Percentiles rank a stretch among this genome's conserved stretches.
These are phyloP conservation scores for Megaceryle maxima DNA, from an alignment of 2,113 vertebrate genomes.

Conservation along the genomic window DNA sequence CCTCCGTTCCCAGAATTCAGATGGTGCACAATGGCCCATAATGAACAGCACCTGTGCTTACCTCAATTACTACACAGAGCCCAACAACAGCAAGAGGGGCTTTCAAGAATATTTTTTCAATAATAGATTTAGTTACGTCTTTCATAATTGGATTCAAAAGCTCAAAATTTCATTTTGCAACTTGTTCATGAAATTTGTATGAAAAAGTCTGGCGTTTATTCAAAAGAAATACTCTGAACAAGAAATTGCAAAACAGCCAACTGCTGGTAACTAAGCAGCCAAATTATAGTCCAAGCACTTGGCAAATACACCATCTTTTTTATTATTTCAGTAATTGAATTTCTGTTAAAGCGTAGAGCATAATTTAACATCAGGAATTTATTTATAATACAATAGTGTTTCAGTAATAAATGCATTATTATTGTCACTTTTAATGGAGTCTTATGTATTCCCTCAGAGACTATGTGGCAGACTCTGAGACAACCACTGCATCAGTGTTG, in stretches of 20 bases:
- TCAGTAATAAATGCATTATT: constrained; percentile 83
- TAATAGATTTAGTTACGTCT: constrained; percentile 78
- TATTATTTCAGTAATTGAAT: constrained; percentile 88
- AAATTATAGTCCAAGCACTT: constrained; percentile 80
- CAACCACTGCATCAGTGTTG: constrained; percentile 76
- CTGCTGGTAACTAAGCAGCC: constrained; percentile 78
- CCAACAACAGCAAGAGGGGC: constrained; percentile 72
- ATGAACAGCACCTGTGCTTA: constrained; percentile 86
- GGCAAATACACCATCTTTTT: constrained; percentile 76
- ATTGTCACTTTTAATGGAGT: constrained; percentile 81
- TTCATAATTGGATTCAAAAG: constrained; percentile 83
- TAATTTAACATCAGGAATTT: constrained; percentile 83
- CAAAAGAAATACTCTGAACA: constrained; percentile 78
- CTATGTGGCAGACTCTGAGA: constrained; percentile 73
- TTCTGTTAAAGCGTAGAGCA: constrained; percentile 79
- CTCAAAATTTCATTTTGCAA: constrained; percentile 80
- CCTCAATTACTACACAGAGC: constrained; percentile 76
- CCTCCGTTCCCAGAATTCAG: constrained; percentile 78
- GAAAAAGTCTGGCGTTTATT: constrained; percentile 76
- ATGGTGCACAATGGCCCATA: constrained; percentile 81
- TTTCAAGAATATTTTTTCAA: constrained; percentile 76
- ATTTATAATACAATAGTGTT: constrained; percentile 82
- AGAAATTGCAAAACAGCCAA: constrained; percentile 79
- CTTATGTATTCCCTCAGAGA: constrained; percentile 76
- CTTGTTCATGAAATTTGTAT: constrained; percentile 80